Conservation (phyloP, 2,113 vertebrate species). For the Alethe diademata region DNA sequence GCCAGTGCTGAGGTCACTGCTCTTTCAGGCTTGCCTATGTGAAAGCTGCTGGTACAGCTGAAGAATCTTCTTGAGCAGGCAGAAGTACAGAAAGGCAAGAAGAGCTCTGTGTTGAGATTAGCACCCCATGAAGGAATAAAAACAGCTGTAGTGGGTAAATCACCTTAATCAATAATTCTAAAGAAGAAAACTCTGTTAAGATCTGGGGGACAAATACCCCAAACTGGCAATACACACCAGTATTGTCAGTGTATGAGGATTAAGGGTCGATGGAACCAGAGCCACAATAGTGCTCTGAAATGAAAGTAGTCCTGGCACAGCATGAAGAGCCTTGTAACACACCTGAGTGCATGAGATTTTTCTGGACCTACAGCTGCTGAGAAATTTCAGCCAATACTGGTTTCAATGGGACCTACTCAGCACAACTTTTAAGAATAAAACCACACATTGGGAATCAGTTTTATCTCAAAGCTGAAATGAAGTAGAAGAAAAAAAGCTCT, state of each 20-base stretch:
- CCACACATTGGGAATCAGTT: background rate
- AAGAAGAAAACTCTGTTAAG: background rate
- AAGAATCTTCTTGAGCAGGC: background rate
- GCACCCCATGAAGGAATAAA: background rate
- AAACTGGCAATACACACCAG: background rate
- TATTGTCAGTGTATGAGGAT: background rate
- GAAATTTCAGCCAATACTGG: background rate
- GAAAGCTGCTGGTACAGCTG: background rate
- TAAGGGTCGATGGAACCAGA: background rate
- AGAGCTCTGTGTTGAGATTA: background rate
- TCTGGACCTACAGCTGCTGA: background rate
- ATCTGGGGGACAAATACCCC: background rate
- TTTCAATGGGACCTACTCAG: background rate
- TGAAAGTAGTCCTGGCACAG: background rate
- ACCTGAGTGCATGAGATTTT: background rate
- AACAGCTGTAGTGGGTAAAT: background rate
- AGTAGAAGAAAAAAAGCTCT: background rate
- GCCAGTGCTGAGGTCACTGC: constrained; percentile 40
- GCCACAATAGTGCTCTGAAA: background rate
- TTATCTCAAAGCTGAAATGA: background rate
- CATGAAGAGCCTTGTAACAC: background rate
- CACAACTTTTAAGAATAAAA: background rate
- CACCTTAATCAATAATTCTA: background rate
- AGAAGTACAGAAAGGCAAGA: background rate
- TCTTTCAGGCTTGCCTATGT: background rate